Evolutionary conservation across 92 coral and sea anemone species (phyloP), one percentile per base, ranked within the genome.

Genomic region (Bergia sp.): DNA sequence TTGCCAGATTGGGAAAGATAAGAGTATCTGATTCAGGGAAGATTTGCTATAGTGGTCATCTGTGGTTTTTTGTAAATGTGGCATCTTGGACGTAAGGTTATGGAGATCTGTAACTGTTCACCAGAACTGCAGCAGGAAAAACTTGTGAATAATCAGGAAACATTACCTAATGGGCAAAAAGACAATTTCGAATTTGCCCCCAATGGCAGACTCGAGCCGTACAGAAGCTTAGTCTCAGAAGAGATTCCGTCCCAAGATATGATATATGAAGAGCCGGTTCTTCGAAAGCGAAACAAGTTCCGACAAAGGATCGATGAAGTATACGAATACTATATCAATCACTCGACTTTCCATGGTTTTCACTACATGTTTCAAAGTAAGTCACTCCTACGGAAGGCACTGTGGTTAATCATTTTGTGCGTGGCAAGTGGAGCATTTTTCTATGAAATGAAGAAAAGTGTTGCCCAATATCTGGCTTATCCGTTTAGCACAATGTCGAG

Each of bases 291-390:
- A 86, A 84, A 61, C 76, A 88, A 74, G 87, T 88, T 49, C 77
- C 88, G 78, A 72, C 85, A 71, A 90, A 90, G 49, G 87, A 86
- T 82, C 89, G 87, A 20, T 80, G 89, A 79, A 58, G 77, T 44
- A 72, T 72, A 3, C 88, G 66, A 77, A 9, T 93, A 93, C 87
- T 95, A 95, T 71, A 81, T 93, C 36, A 49, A 77, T 36, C 96
- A 93, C 74, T 91, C 93, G 21, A 95, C 98, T 23, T 82, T 95
- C 43, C 98, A 95, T 58, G 96, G 98, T 0, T 82, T 95, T 83
- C 98, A 95, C 45, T 95, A 93, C 66, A 85, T 95, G 79, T 95
- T 95, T 66, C 93, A 95, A 40, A 95, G 96, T 50, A 95, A 93
- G 76, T 95, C 98, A 37, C 86, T 93, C 80, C 73, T 91, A 39